A percentile compares a stretch with the other conserved stretches of the same genome.
These are phyloP conservation scores for Dasypolia templi DNA, from an alignment of 2,888 invertebrate genomes.

Conservation along the genomic window DNA sequence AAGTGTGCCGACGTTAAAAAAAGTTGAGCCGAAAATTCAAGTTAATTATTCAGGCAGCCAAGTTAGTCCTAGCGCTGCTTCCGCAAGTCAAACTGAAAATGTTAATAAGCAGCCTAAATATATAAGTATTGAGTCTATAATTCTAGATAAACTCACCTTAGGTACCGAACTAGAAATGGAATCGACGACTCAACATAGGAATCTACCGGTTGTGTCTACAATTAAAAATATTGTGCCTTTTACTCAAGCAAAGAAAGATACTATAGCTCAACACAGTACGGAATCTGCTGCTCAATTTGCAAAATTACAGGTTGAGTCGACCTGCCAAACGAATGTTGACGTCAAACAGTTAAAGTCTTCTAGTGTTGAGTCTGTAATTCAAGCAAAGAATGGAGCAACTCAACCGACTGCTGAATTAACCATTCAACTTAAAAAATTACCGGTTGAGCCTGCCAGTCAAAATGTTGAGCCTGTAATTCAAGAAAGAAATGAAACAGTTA, in stretches of 20 bases:
- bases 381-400: conserved; percentile 36
- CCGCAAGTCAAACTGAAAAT: neutral
- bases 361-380: conserved; percentile 31
- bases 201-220: conserved; percentile 10
- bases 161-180: conserved; percentile 38
- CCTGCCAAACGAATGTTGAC: neutral
- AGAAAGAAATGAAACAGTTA: conserved; percentile 20
- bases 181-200: conserved; percentile 15
- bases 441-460: neutral
- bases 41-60: neutral
- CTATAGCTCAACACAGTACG: neutral
- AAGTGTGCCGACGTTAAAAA: conserved; percentile 8
- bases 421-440: conserved; percentile 8
- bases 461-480: conserved; percentile 26
- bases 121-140: conserved; percentile 28
- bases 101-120: conserved; percentile 12
- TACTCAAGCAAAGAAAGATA: conserved; percentile 25
- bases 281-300: conserved; percentile 10
- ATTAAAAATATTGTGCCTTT: conserved; percentile 36
- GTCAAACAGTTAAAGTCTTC: conserved; percentile 4
- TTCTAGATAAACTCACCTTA: conserved; percentile 43
- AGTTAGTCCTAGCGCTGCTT: neutral
- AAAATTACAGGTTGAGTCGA: conserved; percentile 15
- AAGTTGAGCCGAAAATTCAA: conserved; percentile 28
- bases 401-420: conserved; percentile 24